phyloP scores from a whole-genome alignment of 2,888 invertebrate genomes.

The Yponomeuta evonymella region DNA sequence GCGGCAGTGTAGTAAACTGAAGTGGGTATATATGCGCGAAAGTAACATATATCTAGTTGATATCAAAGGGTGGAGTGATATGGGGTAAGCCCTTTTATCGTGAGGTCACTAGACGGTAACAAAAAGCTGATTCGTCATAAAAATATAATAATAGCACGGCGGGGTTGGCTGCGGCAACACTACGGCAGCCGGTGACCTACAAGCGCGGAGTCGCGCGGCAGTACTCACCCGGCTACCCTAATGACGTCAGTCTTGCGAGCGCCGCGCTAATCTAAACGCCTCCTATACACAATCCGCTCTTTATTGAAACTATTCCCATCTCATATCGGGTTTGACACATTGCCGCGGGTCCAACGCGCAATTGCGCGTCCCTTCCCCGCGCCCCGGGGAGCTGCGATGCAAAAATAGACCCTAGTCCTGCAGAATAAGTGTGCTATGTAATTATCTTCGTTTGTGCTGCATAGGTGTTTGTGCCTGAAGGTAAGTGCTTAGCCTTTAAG shows the following conservation, averaged over 20 bases:
- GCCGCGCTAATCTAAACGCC: constrained; percentile 5
- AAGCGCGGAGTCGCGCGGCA: constrained; percentile 71
- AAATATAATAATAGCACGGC: constrained; percentile 74
- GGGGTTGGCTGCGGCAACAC: constrained; percentile 63
- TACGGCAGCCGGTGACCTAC: constrained; percentile 57
- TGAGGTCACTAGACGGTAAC: constrained; percentile 54
- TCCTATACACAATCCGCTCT: background rate
- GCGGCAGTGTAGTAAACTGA: background rate
- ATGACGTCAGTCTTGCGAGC: constrained; percentile 64
- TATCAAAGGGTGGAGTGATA: constrained; percentile 23
- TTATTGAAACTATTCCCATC: background rate
- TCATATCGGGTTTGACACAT: constrained; percentile 1
- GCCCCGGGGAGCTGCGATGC: constrained; percentile 33
- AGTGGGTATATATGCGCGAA: background rate
- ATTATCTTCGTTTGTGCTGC: constrained; percentile 37
- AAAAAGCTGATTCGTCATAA: constrained; percentile 74
- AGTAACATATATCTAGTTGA: background rate
- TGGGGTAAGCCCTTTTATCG: constrained; percentile 33
- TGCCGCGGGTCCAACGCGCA: constrained; percentile 13
- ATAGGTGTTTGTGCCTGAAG: constrained; percentile 34
- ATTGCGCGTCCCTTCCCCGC: constrained; percentile 42
- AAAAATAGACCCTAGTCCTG: constrained; percentile 62
- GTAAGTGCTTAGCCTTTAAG: constrained; percentile 15
- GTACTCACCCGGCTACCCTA: constrained; percentile 65
- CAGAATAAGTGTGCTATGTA: constrained; percentile 57